Evolutionary conservation across 2,888 invertebrate species (phyloP), one percentile per base, ranked within the genome.

Genomic region (Antheraea assamensis): DNA sequence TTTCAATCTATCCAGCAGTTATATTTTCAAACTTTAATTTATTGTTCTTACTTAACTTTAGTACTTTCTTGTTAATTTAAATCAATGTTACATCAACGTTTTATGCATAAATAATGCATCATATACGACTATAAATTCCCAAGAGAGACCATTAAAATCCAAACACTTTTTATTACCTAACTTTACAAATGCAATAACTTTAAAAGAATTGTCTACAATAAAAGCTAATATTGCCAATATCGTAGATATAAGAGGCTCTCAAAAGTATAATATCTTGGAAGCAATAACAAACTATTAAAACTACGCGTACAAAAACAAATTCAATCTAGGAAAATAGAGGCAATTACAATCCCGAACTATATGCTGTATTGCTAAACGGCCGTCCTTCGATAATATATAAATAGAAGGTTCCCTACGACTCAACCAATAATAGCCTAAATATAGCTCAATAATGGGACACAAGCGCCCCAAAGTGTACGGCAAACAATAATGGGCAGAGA

Each of bases 331-430:
- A 87, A 89, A 92, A 92, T 90, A 88, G 90, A 87, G 80, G 89
- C 92, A 91, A 92, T 93, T 91, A 92, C 90, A 91, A 88, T 90
- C 85, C 87, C 83, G 84, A 90, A 89, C 86, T 89, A 87, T 87
- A 88, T 87, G 85, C 86, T 84, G 83, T 87, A 85, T 85, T 80
- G 82, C 83, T 86, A 89, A 89, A 90, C 84, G 85, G 86, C 80
- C 85, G 85, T 85, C 90, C 89, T 90, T 90, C 88, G 88, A 86
- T 85, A 86, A 88, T 84, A 87, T 86, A 92, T 90, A 92, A 91
- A 90, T 89, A 90, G 86, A 88, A 87, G 82, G 82, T 82, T 81
- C 79, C 80, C 81, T 79, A 82, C 83, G 83, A 84, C 82, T 86
- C 80, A 76, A 78, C 88, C 87, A 89, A 91, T 91, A 92, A 91